A percentile compares a stretch with the other conserved stretches of the same genome.
phyloP scores from a whole-genome alignment of 2,113 vertebrate species.

The Porphyrio hochstetteri region DNA sequence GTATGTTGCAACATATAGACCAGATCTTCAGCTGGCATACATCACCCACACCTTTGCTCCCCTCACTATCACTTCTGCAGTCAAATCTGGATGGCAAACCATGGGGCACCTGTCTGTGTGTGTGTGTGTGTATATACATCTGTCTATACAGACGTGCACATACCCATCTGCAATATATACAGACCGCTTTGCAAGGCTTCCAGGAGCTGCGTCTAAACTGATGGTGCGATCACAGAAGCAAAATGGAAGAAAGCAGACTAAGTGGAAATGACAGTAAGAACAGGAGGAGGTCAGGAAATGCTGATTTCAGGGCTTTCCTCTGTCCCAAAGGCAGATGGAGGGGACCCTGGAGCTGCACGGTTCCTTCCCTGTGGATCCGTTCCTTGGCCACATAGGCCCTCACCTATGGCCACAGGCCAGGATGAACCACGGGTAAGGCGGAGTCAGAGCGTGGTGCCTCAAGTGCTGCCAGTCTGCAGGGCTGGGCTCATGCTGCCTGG shows the following conservation, averaged over 20 bases:
- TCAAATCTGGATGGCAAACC: not conserved
- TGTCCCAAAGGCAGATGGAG: not conserved
- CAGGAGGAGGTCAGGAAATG: not conserved
- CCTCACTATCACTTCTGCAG: not conserved
- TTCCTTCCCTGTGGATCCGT: rapidly evolving
- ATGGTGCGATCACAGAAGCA: not conserved
- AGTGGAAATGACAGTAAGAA: not conserved
- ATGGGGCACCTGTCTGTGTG: not conserved
- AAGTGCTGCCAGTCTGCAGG: not conserved
- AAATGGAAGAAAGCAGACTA: not conserved
- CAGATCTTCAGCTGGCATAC: not conserved
- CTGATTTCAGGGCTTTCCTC: not conserved
- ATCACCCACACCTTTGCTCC: not conserved
- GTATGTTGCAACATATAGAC: not conserved
- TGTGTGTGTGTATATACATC: rapidly evolving
- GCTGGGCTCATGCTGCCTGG: rapidly evolving
- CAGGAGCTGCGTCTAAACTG: not conserved
- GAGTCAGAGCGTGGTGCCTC: not conserved
- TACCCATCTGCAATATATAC: not conserved
- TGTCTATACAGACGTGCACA: not conserved
- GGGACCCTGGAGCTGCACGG: rapidly evolving
- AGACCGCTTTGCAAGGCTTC: not conserved
- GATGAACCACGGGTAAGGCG: rapidly evolving
- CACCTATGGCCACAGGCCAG: not conserved
- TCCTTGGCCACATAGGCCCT: not conserved